Base-by-base conservation (phyloP, 2,797 vertebrate species). In the Catostomus latipinnis region DNA sequence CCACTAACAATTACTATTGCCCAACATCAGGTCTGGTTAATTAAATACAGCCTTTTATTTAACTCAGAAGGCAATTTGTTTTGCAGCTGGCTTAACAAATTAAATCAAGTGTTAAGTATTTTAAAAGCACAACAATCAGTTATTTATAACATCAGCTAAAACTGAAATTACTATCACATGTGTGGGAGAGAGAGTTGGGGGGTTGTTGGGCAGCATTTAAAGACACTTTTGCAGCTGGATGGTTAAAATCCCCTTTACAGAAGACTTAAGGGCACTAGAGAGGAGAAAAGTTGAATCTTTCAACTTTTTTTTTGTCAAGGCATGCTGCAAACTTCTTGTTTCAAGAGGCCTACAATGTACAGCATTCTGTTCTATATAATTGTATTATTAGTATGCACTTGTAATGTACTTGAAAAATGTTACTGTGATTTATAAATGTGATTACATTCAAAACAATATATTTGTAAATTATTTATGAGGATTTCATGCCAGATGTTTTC, bases 71-170 rank as follows among this genome's bases (percentile, higher is more conserved):
- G 69, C 70, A 34, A 65, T 76, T 81, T 76, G 73, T 81, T 81
- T 81, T 76, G 79, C 72, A 69, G 71, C 67, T 81, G 71, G 72
- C 67, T 81, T 74, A 48, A 76, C 71, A 71, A 74, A 81, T 81
- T 75, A 76, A 81, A 81, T 68, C 77, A 70, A 75, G 73, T 76
- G 65, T 52, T 71, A 71, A 71, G 73, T 34, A 46, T 81, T 71
- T 75, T 76, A 76, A 81, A 81, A 71, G 66, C 58, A 76, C 80
- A 82, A 76, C 72, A 77, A 78, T 71, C 67, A 60, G 60, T 65
- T 71, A 65, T 77, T 82, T 77, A 72, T 71, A 78, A 67, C 66
- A 58, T 82, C 75, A 65, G 54, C 61, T 70, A 63, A 78, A 62
- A 65, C 60, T 67, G 49, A 76, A 75, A 75, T 76, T 49, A 63